Base-by-base conservation (phyloP, 2,113 vertebrate genomes). In the Clarias magur region DNA sequence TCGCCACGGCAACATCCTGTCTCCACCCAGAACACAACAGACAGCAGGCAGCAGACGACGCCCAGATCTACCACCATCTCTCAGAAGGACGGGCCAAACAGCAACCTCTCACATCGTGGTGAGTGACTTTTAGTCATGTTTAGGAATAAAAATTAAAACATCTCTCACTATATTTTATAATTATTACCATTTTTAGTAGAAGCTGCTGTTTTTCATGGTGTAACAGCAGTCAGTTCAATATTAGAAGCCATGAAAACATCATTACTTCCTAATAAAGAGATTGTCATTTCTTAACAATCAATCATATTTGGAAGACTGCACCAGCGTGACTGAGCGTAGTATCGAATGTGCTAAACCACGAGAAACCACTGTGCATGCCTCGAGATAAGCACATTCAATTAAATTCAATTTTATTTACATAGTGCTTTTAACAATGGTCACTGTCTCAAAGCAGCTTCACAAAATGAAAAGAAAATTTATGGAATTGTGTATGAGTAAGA, bases 41-140 rank as follows among this genome's bases (percentile, higher is more conserved):
- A 12, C 78, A 23, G 30, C 48, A 92, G 86, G 0, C 87, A 86
- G 8, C 48, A 48, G 48, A 48, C 7, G 6, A 82, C 0, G 0
- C 53, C 87, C 10, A 91, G 86, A 92, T 80, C 16, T 0, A 90
- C 83, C 38, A 91, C 94, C 68, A 3, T 95, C 93, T 87, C 93
- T 63, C 91, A 88, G 16, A 81, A 65, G 11, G 94, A 95, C 89
- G 92, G 93, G 82, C 93, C 95, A 82, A 96, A 96, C 86, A 96
- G 92, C 92, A 99, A 97, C 92, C 95, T 98, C 67, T 98, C 97
- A 54, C 97, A 98, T 90, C 96, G 96, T 92, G 97, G 98, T 99
- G 95, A 97, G 97, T 87, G 7, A 63, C 23, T 53, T 84, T 42
- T 42, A 42, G 42, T 42, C 42, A 42, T 42, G 3, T 42, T 48